Evolutionary conservation across 1,140 invertebrate genomes (phyloP).

Genomic region (Pogonognathellus flavescens): DNA sequence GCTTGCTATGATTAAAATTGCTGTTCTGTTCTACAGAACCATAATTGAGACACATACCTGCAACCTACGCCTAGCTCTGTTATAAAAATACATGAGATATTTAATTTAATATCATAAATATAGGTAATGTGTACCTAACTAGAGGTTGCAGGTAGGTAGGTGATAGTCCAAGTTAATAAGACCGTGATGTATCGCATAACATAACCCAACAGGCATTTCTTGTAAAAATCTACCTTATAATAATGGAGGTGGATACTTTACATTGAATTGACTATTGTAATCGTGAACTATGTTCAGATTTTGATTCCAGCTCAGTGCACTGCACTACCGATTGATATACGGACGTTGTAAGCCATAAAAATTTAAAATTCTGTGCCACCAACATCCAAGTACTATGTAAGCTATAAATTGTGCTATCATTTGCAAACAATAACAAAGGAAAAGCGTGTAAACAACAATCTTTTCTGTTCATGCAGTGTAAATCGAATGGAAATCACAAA

Average conservation of each 20-base stretch:
- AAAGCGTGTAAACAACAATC: slow-evolving; percentile 44
- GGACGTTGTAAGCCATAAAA: slow-evolving; percentile 35
- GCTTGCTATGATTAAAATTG: slow-evolving; percentile 21
- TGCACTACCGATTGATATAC: slow-evolving; percentile 3
- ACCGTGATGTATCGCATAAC: background rate
- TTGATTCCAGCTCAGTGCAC: slow-evolving; percentile 28
- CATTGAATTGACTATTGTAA: too few relatives aligned
- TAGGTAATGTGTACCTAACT: background rate
- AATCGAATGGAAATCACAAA: background rate
- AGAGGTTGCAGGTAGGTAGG: background rate
- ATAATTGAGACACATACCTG: background rate
- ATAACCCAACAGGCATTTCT: slow-evolving; percentile 7
- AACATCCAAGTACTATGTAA: slow-evolving; percentile 16
- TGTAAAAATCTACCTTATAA: background rate
- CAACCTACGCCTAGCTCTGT: background rate
- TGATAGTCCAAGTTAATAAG: slow-evolving; percentile 29
- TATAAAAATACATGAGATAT: slow-evolving; percentile 20
- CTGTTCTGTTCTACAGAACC: slow-evolving; percentile 28
- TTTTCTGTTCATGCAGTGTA: background rate
- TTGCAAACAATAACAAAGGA: slow-evolving; percentile 30
- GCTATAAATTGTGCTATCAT: background rate
- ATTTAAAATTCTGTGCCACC: slow-evolving; percentile 30
- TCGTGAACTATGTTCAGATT: background rate
- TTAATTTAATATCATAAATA: background rate
- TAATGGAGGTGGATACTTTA: background rate